Base-by-base conservation (phyloP, 2,797 vertebrate genomes). In the Clamator glandarius region DNA sequence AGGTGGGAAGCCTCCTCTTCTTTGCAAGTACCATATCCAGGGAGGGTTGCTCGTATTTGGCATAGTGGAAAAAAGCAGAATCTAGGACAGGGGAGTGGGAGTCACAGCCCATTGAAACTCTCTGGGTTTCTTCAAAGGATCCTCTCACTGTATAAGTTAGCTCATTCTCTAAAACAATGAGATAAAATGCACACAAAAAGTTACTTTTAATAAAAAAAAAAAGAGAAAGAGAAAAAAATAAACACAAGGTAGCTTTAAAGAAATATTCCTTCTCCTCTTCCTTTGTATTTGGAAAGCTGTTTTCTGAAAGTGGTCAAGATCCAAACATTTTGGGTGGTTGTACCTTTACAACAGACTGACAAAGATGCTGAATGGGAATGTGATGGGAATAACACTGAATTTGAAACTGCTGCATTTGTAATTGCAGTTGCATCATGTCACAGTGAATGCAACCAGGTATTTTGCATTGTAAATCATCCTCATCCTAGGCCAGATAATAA, bases 141-240 rank as follows among this genome's bases (percentile, higher is more conserved):
- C 98, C 98, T 19, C 64, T 97, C 84, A 99, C 97, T 57, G 96
- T 97, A 94, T 98, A 94, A 24, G 85, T 95, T 69, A 98, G 84
- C 55, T 97, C 94, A 19, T 96, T 95, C 31, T 63, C 98, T 98
- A 90, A 78, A 92, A 91, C 86, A 95, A 79, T 48, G 88, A 72
- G 50, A 86, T 29, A 83, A 77, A 89, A 91, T 5, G 12, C 24
- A 72, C 39, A 90, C 11, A 73, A 8, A 51, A 69, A 69, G 8
- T 94, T 90, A 91, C 15, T 81, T 73, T 15, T 3, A 51, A 51
- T 52, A 42, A 77, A 64, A 52, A 70, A 52, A 70, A 58, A 58
- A 3, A n/a, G 2, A 77, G 15, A 63, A 57, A 16, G 1, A 1
- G 3, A 5, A 9, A 54, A 58, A 57, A 75, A 61, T 6, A 36